Evolutionary conservation across 23 tunicate species (phyloP), one percentile per base, ranked within the genome.

Genomic region (Phallusia fumigata): DNA sequence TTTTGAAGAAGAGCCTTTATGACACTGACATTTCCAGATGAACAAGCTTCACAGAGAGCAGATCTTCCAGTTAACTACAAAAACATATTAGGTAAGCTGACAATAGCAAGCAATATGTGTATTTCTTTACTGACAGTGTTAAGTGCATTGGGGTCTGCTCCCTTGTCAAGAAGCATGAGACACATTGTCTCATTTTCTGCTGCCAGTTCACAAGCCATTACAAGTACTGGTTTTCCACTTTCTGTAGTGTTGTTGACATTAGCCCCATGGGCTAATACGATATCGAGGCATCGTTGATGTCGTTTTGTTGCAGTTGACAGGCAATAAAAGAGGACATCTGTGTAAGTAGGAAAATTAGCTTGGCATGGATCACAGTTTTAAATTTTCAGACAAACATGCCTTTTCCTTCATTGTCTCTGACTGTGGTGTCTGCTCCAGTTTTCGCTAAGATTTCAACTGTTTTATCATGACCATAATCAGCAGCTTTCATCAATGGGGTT

Each of bases 401-500:
- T 78, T 58, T 83, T 49, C 88, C 95, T 64, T 89, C 94, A 3
- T 22, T 53, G 76, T 94, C 98, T 72, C 79, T 52, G 22, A 94
- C 64, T 64, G 19, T 64, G 90, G 90, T 82, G 65, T 86, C 94
- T 16, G 98, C 98, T 32, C 94, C 91, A 11, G 88, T 76, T 84
- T 94, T 91, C 26, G 98, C 98, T 13, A 94, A 80, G 2, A 94
- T 28, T 79, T 89, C 95, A 65, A 89, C 95, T 15, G 98, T 94
- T 65, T 86, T 83, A 33, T 94, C 91, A 58, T 94, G 94, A 5
- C 98, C 98, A 52, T 87, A 89, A 76, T 94, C 90, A 16, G 94
- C 98, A 19, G 98, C 98, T 79, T 65, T 86, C 98, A 94, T 94
- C 16, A 94, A 31, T 33, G 98, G 98, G 21, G 98, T 89, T 58